phyloP scores from a whole-genome alignment of 2,113 vertebrate genomes.

The Misgurnus anguillicaudatus region DNA sequence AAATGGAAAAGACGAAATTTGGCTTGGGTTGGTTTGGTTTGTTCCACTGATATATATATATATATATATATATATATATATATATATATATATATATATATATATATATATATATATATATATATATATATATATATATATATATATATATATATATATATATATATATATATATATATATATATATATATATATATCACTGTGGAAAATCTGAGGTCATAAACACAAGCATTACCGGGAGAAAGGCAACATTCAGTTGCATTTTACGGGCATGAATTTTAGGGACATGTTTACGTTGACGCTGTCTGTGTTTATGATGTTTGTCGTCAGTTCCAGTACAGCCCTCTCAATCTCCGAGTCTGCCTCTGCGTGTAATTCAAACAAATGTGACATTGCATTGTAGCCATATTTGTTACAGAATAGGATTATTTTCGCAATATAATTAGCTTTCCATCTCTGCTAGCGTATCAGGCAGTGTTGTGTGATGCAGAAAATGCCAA shows the following conservation, averaged over 20 bases:
- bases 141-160: background rate
- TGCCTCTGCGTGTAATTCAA: conserved; percentile 33
- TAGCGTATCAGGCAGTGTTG: conserved; percentile 45
- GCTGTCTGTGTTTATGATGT: conserved; percentile 25
- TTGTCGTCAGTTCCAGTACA: conserved; percentile 29
- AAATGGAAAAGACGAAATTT: conserved; percentile 15
- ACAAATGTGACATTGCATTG: conserved; percentile 46
- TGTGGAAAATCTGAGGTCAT: conserved; percentile 13
- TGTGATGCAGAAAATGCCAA: conserved; percentile 56
- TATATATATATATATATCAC: conserved; percentile 5
- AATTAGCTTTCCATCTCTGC: conserved; percentile 56
- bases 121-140: background rate
- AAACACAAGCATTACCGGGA: conserved; percentile 18
- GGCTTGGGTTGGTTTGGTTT: conserved; percentile 15
- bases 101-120: background rate
- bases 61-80: background rate
- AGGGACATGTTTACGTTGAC: conserved; percentile 31
- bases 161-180: no score
- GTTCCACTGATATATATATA: background rate
- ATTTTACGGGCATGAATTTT: conserved; percentile 7
- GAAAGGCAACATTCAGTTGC: conserved; percentile 16
- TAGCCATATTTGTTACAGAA: conserved; percentile 44
- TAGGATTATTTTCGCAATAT: conserved; percentile 54
- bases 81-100: background rate
- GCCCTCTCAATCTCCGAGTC: conserved; percentile 35